Percentiles rank a stretch among this genome's conserved stretches.
Evolutionary conservation across 2,113 vertebrate genomes (phyloP).

Genomic region (Paedocypris sp.): DNA sequence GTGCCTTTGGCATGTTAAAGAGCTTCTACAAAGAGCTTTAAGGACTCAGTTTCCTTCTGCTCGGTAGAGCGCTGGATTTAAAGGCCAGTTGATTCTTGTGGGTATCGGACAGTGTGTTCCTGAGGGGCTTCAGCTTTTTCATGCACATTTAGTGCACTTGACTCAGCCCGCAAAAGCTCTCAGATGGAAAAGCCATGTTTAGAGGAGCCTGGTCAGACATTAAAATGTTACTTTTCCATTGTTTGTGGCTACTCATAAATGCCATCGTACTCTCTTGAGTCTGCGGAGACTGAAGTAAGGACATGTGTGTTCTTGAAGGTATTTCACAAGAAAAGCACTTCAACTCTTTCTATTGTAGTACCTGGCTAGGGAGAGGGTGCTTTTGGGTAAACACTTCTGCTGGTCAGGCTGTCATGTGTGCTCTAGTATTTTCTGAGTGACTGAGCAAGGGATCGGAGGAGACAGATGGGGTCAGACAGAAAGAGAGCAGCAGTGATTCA

Average conservation of each 20-base stretch:
- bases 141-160: slow-evolving; percentile 69
- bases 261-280: slow-evolving; percentile 59
- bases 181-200: slow-evolving; percentile 72
- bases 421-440: slow-evolving; percentile 21
- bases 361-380: slow-evolving; percentile 31
- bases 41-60: slow-evolving; percentile 36
- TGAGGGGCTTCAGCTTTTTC: slow-evolving; percentile 57
- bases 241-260: slow-evolving; percentile 61
- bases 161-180: slow-evolving; percentile 58
- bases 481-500: slow-evolving; percentile 26
- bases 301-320: slow-evolving; percentile 35
- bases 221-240: slow-evolving; percentile 56
- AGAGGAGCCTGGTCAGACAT: slow-evolving; percentile 58
- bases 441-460: slow-evolving; percentile 10
- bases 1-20: slow-evolving; percentile 29
- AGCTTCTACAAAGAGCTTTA: slow-evolving; percentile 36
- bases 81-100: slow-evolving; percentile 61
- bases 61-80: slow-evolving; percentile 43
- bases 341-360: slow-evolving; percentile 38
- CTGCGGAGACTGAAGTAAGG: slow-evolving; percentile 38
- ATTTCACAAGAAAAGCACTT: slow-evolving; percentile 34
- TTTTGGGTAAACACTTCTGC: slow-evolving; percentile 11
- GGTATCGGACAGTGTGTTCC: slow-evolving; percentile 57
- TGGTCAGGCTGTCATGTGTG: slow-evolving; percentile 29
- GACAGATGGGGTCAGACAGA: slow-evolving; percentile 28